Conservation (phyloP, 2,113 vertebrate genomes). For the Oreotragus oreotragus region DNA sequence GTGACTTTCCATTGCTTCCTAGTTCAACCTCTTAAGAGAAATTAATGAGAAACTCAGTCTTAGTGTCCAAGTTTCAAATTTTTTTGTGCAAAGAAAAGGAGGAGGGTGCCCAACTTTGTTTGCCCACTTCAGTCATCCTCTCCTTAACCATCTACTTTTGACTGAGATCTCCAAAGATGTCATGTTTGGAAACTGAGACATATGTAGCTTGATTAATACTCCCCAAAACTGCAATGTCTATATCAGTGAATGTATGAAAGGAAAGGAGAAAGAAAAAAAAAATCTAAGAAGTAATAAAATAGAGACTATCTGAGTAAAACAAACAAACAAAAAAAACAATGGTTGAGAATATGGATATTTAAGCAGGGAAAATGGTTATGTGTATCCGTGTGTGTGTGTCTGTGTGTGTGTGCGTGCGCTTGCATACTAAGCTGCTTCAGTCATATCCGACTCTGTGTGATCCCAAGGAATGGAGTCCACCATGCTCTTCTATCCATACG, state of each 20-base stretch:
- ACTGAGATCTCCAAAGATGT: background rate
- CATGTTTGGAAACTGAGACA: background rate
- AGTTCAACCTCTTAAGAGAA: background rate
- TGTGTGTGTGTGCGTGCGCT: accelerated
- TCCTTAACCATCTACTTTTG: background rate
- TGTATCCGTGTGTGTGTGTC: accelerated
- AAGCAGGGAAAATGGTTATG: background rate
- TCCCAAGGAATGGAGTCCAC: background rate
- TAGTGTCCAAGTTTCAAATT: background rate
- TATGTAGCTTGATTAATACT: background rate
- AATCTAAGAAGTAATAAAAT: background rate
- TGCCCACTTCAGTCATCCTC: background rate
- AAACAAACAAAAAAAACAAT: background rate
- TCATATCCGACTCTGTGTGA: background rate
- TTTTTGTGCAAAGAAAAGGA: background rate
- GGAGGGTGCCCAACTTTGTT: background rate
- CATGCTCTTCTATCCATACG: accelerated
- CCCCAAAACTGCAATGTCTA: background rate
- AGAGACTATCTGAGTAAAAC: background rate
- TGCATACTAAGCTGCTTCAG: background rate
- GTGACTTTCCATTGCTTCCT: background rate
- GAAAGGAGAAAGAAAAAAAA: background rate
- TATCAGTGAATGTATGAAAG: background rate
- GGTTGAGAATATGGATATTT: background rate
- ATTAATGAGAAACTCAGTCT: background rate